Evolutionary conservation across 2,113 vertebrate genomes (phyloP), one percentile per base, ranked within the genome.

Genomic region (Atherinomorus stipes): DNA sequence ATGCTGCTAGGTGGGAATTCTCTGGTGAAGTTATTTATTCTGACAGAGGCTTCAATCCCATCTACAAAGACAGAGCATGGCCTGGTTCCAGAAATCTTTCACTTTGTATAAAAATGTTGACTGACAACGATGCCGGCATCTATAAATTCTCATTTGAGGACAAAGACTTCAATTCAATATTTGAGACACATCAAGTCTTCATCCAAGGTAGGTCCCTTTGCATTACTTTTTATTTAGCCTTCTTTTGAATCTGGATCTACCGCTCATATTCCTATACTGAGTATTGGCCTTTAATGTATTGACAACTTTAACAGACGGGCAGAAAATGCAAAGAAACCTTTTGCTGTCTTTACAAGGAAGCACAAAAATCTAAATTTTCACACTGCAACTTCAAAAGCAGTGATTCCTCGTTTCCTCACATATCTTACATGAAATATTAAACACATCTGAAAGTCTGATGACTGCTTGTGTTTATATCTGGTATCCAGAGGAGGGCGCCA

Each of bases 31-130:
- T 11, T 3, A 11, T 81, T 15, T 11, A 23, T 10, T 0, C 0
- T 0, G 0, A 0, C 0, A 1, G 0, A 0, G 0, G 0, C 0
- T 7, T 67, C 4, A 2, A 7, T 7, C 6, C 53, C 0, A 0
- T 0, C 0, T 81, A 23, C 13, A 0, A 0, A 44, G 0, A 13
- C 0, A 90, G 49, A 64, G 49, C 84, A 13, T 0, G 0, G 6
- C 65, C 62, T 19, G 4, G 11, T 31, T 0, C 0, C 1, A 7
- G 0, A 0, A 62, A 80, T 25, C 0, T 5, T 0, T 62, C 81
- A 2, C 40, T 92, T 51, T 83, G 80, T 22, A 54, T 93, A 11
- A 59, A 49, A 0, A 13, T 78, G 0, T 60, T 92, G 28, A 66
- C 1, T 1, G 19, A 68, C 15, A 19, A 3, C 0, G 87, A 91